These are phyloP conservation scores for Drosophila lacicola DNA, from an alignment of 2,888 invertebrate species.

Conservation along the genomic window DNA sequence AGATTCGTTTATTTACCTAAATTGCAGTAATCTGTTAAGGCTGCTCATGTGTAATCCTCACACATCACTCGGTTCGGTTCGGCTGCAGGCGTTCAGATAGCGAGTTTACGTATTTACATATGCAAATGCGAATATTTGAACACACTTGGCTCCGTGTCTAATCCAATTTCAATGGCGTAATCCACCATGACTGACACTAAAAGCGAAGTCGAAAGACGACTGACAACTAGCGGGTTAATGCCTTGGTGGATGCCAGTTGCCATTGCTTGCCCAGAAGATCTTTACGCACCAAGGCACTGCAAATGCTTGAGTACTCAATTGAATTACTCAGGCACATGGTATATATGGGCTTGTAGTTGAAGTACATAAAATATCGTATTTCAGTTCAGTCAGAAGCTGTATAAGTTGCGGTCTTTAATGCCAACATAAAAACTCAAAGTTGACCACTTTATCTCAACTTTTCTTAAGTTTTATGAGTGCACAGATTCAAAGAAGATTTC, in stretches of 20 bases:
- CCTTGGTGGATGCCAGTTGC: conserved; percentile 14
- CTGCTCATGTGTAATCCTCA: conserved; percentile 12
- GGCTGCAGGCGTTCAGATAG: neutral
- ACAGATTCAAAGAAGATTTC: conserved; percentile 52
- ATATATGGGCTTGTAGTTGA: neutral
- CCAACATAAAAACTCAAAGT: conserved; percentile 53
- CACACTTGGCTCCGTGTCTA: conserved; percentile 43
- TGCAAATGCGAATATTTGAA: conserved; percentile 30
- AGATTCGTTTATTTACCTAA: conserved; percentile 12
- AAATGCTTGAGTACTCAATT: conserved; percentile 47
- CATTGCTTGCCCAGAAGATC: conserved; percentile 26
- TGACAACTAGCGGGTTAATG: conserved; percentile 32
- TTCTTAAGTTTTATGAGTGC: conserved; percentile 56
- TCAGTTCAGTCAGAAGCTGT: conserved; percentile 1
- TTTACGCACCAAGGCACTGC: conserved; percentile 54
- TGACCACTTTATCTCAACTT: conserved; percentile 59
- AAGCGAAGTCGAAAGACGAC: conserved; percentile 37
- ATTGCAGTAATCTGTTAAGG: conserved; percentile 12
- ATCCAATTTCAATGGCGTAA: conserved; percentile 69
- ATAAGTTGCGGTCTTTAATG: conserved; percentile 19
- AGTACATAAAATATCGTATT: conserved; percentile 8
- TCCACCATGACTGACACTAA: conserved; percentile 63
- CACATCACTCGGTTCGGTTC: conserved; percentile 6
- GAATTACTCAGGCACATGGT: conserved; percentile 20
- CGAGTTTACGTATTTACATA: conserved; percentile 23